These are phyloP conservation scores for Chaetops frenatus DNA, from an alignment of 2,113 vertebrate genomes.

Conservation along the genomic window DNA sequence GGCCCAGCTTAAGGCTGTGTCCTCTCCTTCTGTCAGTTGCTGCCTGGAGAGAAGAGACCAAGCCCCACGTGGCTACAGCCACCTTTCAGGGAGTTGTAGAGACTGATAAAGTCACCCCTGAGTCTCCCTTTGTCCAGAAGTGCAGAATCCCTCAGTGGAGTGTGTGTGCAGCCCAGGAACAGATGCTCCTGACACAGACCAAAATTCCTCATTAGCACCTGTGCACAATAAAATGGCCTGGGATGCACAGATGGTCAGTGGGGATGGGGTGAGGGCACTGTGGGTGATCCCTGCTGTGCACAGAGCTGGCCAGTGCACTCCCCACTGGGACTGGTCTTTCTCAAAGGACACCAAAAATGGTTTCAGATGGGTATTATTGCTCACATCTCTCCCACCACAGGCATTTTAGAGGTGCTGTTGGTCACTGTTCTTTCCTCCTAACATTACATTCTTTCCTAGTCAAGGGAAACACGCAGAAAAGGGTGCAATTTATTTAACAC, in stretches of 20 bases:
- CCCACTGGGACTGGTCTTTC: background rate
- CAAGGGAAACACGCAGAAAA: background rate
- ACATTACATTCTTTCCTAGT: background rate
- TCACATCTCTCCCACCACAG: background rate
- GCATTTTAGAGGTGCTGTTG: background rate
- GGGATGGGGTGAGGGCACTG: background rate
- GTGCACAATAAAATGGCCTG: background rate
- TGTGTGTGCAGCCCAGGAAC: background rate
- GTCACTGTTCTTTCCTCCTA: background rate
- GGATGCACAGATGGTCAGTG: background rate
- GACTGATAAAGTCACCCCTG: no score
- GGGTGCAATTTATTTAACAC: background rate
- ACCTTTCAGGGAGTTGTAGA: no score
- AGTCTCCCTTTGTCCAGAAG: no score
- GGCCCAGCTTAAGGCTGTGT: no score
- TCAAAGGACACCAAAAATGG: background rate
- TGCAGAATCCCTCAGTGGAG: accelerated
- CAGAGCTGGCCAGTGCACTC: accelerated
- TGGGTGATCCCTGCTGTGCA: background rate
- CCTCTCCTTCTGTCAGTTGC: no score
- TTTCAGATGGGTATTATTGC: background rate
- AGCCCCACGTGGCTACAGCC: no score
- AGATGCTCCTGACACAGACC: background rate
- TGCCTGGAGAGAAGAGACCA: no score
- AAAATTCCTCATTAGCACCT: background rate